Evolutionary conservation across 2,888 invertebrate species (phyloP), one percentile per base, ranked within the genome.

Genomic region (Diaperis boleti): DNA sequence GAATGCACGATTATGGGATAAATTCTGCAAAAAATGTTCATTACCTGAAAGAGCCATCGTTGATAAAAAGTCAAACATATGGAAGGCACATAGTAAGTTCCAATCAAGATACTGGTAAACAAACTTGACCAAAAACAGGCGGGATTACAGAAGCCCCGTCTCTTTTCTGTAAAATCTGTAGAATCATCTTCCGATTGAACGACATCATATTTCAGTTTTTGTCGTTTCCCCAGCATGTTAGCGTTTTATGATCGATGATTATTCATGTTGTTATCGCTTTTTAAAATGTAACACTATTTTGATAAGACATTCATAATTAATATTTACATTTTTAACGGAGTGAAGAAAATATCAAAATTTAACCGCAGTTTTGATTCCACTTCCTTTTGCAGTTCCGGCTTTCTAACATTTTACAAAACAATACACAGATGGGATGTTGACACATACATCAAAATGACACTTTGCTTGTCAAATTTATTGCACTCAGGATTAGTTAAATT

Each of bases 31-130:
- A 45, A 26, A 1, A 10, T 13, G 1, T 10, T n/a, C 11, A 64
- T 71, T 82, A 94, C 94, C 86, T 91, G 90, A 67, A 95, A 87
- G 55, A 98, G 87, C 89, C 93, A 92, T 86, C 96, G 89, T 81
- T 98, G 98, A 82, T 98, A 99, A 82, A 98, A 99, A 6, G 97
- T 98, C 52, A 99, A 87, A 41, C 95, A 92, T 74, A 99, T 96
- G 8, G 98, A 98, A 56, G 98, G 87, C 7, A 90, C 86, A 79
- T 96, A 95, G 82, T 98, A 98, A 42, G 94, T 83, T 1, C 91
- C 79, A 66, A 98, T 91, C 41, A 96, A 80, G 44, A 78, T 63
- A 29, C 78, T 66, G 5, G 82, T 82, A 67, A 79, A 77, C 8
- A 82, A 69, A 1, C 79, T 76, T 11, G 79, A 73, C 75, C 80